Evolutionary conservation across 2,888 invertebrate genomes (phyloP), one percentile per base, ranked within the genome.

Genomic region (Geophilus truncorum): DNA sequence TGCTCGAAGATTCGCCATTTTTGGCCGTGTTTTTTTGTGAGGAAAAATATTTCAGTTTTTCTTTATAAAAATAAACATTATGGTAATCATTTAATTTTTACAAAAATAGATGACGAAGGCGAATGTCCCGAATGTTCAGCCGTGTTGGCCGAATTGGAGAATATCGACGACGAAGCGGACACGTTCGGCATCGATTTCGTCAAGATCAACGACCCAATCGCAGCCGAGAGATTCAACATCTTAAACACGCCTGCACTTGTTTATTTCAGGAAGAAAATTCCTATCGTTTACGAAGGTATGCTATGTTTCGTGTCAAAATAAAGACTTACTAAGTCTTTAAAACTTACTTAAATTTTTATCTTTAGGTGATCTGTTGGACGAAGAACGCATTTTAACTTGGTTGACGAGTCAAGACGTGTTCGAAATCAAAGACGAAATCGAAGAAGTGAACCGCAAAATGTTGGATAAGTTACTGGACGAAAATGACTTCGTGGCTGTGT

Each of bases 401-500:
- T 88, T 96, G 62, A 96, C 96, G 30, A 95, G 95, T 77, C 96
- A 96, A 86, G 96, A 96, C 86, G 94, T 96, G 80, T 96, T 96
- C 88, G 96, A 96, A 88, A 93, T 96, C 80, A 96, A 95, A 89
- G 96, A 96, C 86, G 96, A 96, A 90, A 97, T 97, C 85, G 97
- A 97, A 87, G 97, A 97, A 87, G 97, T 98, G 9, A 97, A 97
- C 87, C 92, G 94, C 83, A 96, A 97, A 88, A 97, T 97, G 95
- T 89, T 97, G 85, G 96, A 97, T 86, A 97, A 97, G 88, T 89
- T 97, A 23, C 88, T 97, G 80, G 95, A 96, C 84, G 97, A 97
- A 87, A 96, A 96, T 85, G 97, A 97, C 88, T 97, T 96, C 86
- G 90, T 98, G 78, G 94, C 96, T 6, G 96, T 98, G 80, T 97